A percentile compares a stretch with the other conserved stretches of the same genome.
phyloP scores from a whole-genome alignment of 2,888 invertebrate species.

The Trachelus stipa region DNA sequence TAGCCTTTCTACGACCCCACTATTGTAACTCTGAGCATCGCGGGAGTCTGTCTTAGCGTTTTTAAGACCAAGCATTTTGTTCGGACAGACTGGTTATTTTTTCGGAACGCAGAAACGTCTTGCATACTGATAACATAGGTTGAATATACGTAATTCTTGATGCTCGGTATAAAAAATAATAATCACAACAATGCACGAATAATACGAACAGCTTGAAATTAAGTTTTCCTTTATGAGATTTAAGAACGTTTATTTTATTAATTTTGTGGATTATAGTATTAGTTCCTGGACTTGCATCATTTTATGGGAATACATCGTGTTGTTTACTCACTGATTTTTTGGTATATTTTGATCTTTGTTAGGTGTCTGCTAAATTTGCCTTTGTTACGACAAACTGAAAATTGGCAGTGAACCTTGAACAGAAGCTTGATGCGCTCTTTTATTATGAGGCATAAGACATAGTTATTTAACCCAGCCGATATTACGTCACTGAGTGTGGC shows the following conservation, averaged over 20 bases:
- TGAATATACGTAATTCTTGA: not conserved
- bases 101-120: not conserved
- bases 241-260: constrained; percentile 30
- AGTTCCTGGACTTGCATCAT: constrained; percentile 12
- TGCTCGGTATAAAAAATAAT: not conserved
- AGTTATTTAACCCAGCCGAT: constrained; percentile 45
- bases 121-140: not conserved
- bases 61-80: not conserved
- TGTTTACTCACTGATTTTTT: too few relatives aligned
- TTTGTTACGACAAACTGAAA: not conserved
- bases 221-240: not conserved
- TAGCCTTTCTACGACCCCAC: not conserved
- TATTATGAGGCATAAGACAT: constrained; percentile 26
- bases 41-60: not conserved
- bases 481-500: constrained; percentile 41
- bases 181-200: not conserved
- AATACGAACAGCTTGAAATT: not conserved
- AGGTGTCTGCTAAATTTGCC: not conserved
- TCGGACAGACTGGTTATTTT: not conserved
- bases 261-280: constrained; percentile 30
- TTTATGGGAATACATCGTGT: not conserved
- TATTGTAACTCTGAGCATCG: not conserved
- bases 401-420: not conserved
- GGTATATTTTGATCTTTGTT: not conserved
- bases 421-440: not conserved